Percentiles rank a stretch among this genome's conserved stretches.
phyloP scores from a whole-genome alignment of 2,888 invertebrate genomes.

The Epirrita christyi region DNA sequence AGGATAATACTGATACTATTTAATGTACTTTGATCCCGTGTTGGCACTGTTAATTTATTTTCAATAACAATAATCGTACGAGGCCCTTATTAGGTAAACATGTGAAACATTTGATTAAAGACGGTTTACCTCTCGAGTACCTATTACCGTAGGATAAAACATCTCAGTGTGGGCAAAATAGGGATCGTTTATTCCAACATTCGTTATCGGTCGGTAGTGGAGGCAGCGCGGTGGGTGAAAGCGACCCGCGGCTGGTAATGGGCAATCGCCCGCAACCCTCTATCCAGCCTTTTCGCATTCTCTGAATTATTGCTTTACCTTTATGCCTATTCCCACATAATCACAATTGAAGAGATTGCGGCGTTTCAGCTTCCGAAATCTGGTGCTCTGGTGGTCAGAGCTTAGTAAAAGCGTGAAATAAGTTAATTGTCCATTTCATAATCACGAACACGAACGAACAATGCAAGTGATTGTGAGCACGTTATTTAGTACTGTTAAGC shows the following conservation, averaged over 20 bases:
- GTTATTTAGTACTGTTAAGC: constrained; percentile 12
- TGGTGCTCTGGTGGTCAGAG: constrained; percentile 4
- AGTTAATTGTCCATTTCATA: constrained; percentile 18
- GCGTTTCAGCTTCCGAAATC: constrained; percentile 33
- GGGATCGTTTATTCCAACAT: constrained; percentile 37
- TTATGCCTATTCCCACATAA: constrained; percentile 43
- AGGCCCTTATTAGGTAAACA: constrained; percentile 2
- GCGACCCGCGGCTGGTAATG: constrained; percentile 53
- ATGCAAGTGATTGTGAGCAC: constrained; percentile 11
- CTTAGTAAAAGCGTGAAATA: constrained; percentile 24
- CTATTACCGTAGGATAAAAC: constrained; percentile 17
- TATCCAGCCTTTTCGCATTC: constrained; percentile 51
- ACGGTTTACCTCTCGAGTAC: constrained; percentile 18
- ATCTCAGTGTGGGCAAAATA: constrained; percentile 34
- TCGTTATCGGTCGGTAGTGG: constrained; percentile 50
- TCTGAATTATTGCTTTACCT: constrained; percentile 50
- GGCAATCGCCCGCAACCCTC: constrained; percentile 42
- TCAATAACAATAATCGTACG: constrained; percentile 8
- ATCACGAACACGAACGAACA: background rate
- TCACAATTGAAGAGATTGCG: constrained; percentile 36
- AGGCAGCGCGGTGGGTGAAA: constrained; percentile 64
- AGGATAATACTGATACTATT: constrained; percentile 5
- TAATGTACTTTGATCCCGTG: constrained; percentile 2
- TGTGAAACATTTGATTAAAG: constrained; percentile 27
- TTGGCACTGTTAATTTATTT: constrained; percentile 10